Percentiles rank a stretch among this genome's conserved stretches.
Conservation (phyloP, 2,113 vertebrate genomes). For the Oenanthe oenanthe region DNA sequence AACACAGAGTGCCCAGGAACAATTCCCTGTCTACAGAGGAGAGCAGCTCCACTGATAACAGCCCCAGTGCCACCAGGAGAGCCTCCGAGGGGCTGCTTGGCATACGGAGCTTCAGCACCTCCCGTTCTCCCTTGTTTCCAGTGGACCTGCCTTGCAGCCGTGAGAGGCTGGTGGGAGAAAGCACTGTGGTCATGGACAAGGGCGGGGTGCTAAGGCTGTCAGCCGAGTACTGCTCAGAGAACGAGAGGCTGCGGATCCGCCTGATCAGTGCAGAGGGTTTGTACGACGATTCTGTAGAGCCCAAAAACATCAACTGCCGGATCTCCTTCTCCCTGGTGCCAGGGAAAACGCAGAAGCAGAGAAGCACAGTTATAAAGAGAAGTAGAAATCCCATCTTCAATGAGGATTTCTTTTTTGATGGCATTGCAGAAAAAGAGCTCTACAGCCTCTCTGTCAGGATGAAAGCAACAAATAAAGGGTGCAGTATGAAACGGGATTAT, state of each 20-base stretch:
- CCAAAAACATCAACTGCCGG: conserved; percentile 84
- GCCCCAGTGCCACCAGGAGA: conserved; percentile 82
- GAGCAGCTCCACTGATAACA: conserved; percentile 89
- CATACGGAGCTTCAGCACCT: background rate
- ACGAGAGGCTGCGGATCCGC: conserved; percentile 82
- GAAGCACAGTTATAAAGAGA: conserved; percentile 85
- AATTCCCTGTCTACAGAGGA: conserved; percentile 89
- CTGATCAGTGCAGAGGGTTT: conserved; percentile 85
- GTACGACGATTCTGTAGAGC: conserved; percentile 75
- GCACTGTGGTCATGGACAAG: conserved; percentile 75
- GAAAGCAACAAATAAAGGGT: conserved; percentile 86
- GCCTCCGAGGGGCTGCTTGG: conserved; percentile 77
- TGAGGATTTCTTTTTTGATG: conserved; percentile 90
- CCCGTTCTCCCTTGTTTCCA: conserved; percentile 68
- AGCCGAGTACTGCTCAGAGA: conserved; percentile 81
- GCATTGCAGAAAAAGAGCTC: conserved; percentile 80
- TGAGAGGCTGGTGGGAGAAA: conserved; percentile 81
- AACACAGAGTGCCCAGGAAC: conserved; percentile 77
- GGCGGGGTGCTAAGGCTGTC: conserved; percentile 82
- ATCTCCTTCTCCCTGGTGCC: conserved; percentile 83
- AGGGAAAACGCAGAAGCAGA: conserved; percentile 85
- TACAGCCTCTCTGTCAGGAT: conserved; percentile 77
- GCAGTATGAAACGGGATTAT: conserved; percentile 77
- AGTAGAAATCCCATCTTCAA: conserved; percentile 91
- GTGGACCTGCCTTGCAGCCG: conserved; percentile 69